phyloP scores from a whole-genome alignment of 2,797 vertebrate genomes.

The Megaceryle alcyon region DNA sequence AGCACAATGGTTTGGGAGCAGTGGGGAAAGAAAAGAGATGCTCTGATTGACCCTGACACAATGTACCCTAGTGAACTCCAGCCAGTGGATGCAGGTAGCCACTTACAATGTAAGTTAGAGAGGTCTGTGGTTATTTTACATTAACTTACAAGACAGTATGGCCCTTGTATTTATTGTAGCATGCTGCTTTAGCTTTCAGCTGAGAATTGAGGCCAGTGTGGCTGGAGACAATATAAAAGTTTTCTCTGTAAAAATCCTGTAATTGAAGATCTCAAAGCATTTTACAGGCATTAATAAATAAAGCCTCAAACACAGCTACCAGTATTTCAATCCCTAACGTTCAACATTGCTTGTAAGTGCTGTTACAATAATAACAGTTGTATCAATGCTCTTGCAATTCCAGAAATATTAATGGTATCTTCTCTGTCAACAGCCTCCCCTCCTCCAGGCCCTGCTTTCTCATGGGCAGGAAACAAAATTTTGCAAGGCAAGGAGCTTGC shows the following conservation, averaged over 20 bases:
- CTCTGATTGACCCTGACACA: not conserved
- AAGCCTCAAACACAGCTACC: slow-evolving; percentile 50
- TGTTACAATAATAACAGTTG: slow-evolving; percentile 46
- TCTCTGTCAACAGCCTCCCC: slow-evolving; percentile 52
- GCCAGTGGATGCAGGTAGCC: not conserved
- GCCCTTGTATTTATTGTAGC: not conserved
- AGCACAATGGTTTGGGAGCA: not conserved
- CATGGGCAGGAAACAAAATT: slow-evolving; percentile 12
- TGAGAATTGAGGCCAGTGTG: not conserved
- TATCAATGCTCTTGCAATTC: slow-evolving; percentile 11
- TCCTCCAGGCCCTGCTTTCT: slow-evolving; percentile 30
- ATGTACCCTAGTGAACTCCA: not conserved
- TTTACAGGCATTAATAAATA: slow-evolving; percentile 71
- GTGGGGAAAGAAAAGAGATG: not conserved
- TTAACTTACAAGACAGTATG: not conserved
- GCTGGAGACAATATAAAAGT: slow-evolving; percentile 17
- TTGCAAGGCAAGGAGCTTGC: not conserved
- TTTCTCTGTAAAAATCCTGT: slow-evolving; percentile 41
- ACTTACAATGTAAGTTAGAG: not conserved
- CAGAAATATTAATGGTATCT: slow-evolving; percentile 58
- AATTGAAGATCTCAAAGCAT: slow-evolving; percentile 56
- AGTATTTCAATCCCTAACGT: slow-evolving; percentile 58
- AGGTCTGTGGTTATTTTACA: slow-evolving; percentile 32
- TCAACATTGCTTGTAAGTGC: slow-evolving; percentile 52
- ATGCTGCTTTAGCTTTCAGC: slow-evolving; percentile 29